Conservation (phyloP, 35 echinoderm and acorn worm species). For the Holothuria glaberrima region DNA sequence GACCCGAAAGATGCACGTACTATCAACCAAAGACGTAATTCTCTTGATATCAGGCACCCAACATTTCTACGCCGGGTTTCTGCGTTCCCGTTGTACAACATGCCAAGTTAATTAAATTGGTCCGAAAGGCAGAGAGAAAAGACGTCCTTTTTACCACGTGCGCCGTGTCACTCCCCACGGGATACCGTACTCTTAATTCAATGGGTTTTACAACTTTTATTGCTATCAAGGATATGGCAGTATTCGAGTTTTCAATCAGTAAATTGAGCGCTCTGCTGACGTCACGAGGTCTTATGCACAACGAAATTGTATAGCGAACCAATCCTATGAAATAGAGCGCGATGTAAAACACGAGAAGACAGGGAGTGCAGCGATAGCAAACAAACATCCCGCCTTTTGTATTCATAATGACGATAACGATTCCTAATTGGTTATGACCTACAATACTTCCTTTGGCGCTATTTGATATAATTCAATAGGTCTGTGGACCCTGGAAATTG, state of each 20-base stretch:
- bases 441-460: constrained; percentile 3
- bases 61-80: background rate
- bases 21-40: too few relatives aligned
- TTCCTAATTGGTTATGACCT: constrained; percentile 29
- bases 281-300: constrained; percentile 26
- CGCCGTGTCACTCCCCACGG: constrained; percentile 25
- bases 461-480: constrained; percentile 10
- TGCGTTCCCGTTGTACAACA: constrained; percentile 6
- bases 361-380: background rate
- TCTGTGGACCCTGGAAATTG: background rate
- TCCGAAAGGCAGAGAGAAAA: background rate
- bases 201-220: constrained; percentile 55
- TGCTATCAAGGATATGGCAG: constrained; percentile 45
- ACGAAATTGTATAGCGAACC: constrained; percentile 3
- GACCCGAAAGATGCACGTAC: too few relatives aligned
- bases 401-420: constrained; percentile 15
- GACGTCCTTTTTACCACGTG: constrained; percentile 28
- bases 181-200: constrained; percentile 45
- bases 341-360: background rate
- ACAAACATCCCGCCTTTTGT: constrained; percentile 33
- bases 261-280: constrained; percentile 24
- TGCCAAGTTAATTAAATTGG: constrained; percentile 57
- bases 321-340: background rate
- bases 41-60: too few relatives aligned
- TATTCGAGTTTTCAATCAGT: constrained; percentile 37